Conservation (phyloP, 2,797 vertebrate genomes). For the Cetoscarus ocellatus region DNA sequence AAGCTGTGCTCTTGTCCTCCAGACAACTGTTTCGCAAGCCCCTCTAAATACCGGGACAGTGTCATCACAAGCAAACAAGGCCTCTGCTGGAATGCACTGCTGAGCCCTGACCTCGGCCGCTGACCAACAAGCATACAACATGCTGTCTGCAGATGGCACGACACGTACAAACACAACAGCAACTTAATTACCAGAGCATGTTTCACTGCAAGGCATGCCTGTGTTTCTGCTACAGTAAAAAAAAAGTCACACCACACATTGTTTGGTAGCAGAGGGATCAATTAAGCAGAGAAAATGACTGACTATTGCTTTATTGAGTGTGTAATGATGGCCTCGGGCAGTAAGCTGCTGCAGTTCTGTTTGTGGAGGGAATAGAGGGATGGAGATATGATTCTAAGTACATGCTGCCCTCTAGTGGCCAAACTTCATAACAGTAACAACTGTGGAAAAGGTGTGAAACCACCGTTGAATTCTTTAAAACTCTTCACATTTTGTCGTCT, state of each 20-base stretch:
- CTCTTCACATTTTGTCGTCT: no score
- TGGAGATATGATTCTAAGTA: neutral
- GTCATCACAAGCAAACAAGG: slow-evolving; percentile 35
- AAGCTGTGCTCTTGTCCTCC: slow-evolving; percentile 33
- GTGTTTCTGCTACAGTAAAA: slow-evolving; percentile 54
- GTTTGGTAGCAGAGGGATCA: slow-evolving; percentile 77
- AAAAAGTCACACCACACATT: slow-evolving; percentile 62
- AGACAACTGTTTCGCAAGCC: slow-evolving; percentile 64
- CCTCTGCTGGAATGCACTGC: slow-evolving; percentile 32
- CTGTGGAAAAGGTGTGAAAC: neutral
- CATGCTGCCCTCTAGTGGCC: slow-evolving; percentile 72
- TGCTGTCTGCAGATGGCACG: slow-evolving; percentile 69
- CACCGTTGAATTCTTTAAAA: neutral
- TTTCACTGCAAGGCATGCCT: slow-evolving; percentile 54
- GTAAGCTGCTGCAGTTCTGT: slow-evolving; percentile 35
- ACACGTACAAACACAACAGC: slow-evolving; percentile 55
- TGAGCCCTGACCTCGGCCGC: slow-evolving; percentile 61
- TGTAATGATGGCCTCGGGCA: slow-evolving; percentile 77
- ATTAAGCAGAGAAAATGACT: slow-evolving; percentile 81
- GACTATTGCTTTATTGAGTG: slow-evolving; percentile 84
- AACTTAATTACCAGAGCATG: slow-evolving; percentile 60
- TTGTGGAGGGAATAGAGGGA: neutral
- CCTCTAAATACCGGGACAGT: slow-evolving; percentile 41
- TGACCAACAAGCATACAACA: slow-evolving; percentile 67
- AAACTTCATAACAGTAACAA: neutral